Evolutionary conservation across 1,140 invertebrate genomes (phyloP), one percentile per base, ranked within the genome.

Genomic region (Zaprionus capensis): DNA sequence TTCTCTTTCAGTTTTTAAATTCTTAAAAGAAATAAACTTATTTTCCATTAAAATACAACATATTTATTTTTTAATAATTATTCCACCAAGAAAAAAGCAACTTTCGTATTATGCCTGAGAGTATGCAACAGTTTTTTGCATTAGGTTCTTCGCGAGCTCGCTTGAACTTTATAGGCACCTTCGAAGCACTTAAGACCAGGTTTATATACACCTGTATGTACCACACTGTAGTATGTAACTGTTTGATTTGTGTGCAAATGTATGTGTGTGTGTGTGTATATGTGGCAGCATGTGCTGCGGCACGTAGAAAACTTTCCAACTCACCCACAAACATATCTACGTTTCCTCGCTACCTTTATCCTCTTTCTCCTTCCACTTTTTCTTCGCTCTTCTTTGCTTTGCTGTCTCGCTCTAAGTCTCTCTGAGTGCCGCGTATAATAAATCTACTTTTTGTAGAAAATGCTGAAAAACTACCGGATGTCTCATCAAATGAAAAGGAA

Each of bases 381-480:
- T 51, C 1, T 14, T 51, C 20, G 1, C 7, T 7, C 41, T 46
- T 17, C 41, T 17, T 6, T 46, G n/a, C n/a, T n/a, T 46, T 46
- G n/a, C 64, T 56, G n/a, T 57, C 38, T 56, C 53, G n/a, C 17
- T 56, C 64, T 49, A 41, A 56, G 55, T 58, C 28, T 12, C 36
- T 66, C 38, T 84, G 58, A 68, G 71, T 62, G 65, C 28, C 41
- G 59, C 59, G 66, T 80, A 81, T 78, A 81, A 84, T 84, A 84
- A 84, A 84, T 84, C 75, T 81, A 81, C 72, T 80, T 77, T 71
- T 78, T 71, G 63, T 28, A 61, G 70, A 63, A 78, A 78, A 77
- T 62, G 71, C 67, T 78, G 70, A 71, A 80, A 77, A 80, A 68
- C 81, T 71, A 72, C 71, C 56, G 57, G 66, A 77, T 73, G 74